phyloP scores from a whole-genome alignment of 2,888 invertebrate genomes.

The Lasius fuliginosus region DNA sequence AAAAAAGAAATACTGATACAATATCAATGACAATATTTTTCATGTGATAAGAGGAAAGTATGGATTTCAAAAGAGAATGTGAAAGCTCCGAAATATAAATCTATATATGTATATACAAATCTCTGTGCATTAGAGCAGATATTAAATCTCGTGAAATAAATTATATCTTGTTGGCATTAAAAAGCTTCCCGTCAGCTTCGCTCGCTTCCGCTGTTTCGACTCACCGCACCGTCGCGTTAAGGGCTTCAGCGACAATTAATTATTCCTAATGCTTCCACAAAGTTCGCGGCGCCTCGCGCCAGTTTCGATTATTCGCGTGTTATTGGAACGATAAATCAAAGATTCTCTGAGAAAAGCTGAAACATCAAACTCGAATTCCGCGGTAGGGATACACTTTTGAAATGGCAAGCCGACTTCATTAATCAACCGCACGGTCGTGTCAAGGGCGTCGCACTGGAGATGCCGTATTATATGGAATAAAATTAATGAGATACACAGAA shows the following conservation, averaged over 20 bases:
- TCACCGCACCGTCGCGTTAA: conserved; percentile 54
- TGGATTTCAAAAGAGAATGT: no score
- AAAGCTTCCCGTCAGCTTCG: conserved; percentile 32
- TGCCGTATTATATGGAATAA: conserved; percentile 85
- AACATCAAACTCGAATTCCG: conserved; percentile 58
- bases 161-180: conserved; percentile 21
- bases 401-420: conserved; percentile 84
- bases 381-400: conserved; percentile 76
- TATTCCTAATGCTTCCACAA: conserved; percentile 64
- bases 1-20: neutral
- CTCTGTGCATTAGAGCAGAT: neutral
- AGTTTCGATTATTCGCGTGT: conserved; percentile 69
- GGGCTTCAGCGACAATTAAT: conserved; percentile 68
- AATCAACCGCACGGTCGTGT: conserved; percentile 80
- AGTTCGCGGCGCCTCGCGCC: conserved; percentile 58
- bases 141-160: conserved; percentile 32
- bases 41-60: neutral
- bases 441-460: conserved; percentile 55
- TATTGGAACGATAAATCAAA: conserved; percentile 76
- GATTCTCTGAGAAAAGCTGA: conserved; percentile 70
- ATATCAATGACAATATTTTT: neutral
- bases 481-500: conserved; percentile 86
- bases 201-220: conserved; percentile 45
- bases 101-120: no score
- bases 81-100: neutral